Conservation (phyloP, 2,113 vertebrate species). For the Maccullochella peelii region DNA sequence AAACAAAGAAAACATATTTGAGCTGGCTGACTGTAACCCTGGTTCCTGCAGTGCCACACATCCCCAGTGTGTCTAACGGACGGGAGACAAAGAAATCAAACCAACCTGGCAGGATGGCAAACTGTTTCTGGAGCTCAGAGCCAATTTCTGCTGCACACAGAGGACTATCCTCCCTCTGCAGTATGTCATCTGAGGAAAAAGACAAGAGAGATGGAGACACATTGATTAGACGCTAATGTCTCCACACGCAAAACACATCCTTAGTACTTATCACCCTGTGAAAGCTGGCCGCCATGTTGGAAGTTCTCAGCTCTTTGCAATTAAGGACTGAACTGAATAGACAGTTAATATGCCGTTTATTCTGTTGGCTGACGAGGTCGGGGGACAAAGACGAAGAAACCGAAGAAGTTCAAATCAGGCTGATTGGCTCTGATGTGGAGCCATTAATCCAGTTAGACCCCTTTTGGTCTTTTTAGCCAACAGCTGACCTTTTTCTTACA, state of each 20-base stretch:
- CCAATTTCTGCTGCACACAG: conserved; percentile 90
- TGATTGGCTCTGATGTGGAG: neutral
- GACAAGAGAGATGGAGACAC: neutral
- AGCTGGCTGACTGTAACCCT: neutral
- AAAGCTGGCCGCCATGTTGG: neutral
- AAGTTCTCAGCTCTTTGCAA: neutral
- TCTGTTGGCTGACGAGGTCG: neutral
- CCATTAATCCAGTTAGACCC: neutral
- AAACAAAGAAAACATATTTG: too few species aligned
- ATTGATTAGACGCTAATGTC: neutral
- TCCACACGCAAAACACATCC: neutral
- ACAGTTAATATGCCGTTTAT: neutral
- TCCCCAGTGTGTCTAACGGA: neutral
- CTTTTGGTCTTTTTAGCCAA: neutral
- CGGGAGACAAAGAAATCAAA: neutral
- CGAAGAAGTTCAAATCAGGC: neutral
- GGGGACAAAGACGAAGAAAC: neutral
- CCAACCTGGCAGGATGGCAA: conserved; percentile 93
- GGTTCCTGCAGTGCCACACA: neutral
- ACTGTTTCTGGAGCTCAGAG: conserved; percentile 91
- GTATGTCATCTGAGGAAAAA: conserved; percentile 88
- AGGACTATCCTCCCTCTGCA: conserved; percentile 87
- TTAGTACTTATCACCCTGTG: neutral
- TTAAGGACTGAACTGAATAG: neutral
- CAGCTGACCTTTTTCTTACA: neutral